Percentiles rank a stretch among this genome's conserved stretches.
Conservation (phyloP, 2,797 vertebrate species). For the Chrysolophus pictus region DNA sequence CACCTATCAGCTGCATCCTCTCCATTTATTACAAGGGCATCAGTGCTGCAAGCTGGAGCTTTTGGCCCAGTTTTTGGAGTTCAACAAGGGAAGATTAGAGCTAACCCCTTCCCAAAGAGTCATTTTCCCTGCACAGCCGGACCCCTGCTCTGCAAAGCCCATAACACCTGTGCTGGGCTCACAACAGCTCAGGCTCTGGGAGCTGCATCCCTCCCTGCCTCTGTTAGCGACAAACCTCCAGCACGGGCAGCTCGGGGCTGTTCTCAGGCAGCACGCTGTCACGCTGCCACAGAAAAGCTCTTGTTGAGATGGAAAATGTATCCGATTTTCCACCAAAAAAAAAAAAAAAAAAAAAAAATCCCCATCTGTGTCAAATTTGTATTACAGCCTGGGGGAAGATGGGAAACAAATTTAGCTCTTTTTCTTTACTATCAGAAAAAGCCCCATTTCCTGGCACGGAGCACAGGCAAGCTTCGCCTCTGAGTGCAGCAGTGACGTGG, state of each 20-base stretch:
- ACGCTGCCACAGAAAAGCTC: not conserved
- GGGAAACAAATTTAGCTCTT: constrained; percentile 51
- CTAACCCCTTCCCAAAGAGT: fast-evolving
- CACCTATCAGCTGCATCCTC: not conserved
- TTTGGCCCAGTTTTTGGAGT: not conserved
- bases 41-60: not conserved
- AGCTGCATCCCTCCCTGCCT: fast-evolving
- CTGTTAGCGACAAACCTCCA: fast-evolving
- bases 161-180: fast-evolving
- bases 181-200: fast-evolving
- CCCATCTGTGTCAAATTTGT: constrained; percentile 65
- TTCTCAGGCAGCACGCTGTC: not conserved
- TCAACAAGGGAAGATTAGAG: fast-evolving
- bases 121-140: fast-evolving
- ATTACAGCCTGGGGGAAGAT: constrained; percentile 17
- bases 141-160: not conserved
- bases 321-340: constrained; percentile 52
- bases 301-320: not conserved
- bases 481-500: fast-evolving
- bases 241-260: not conserved
- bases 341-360: not conserved
- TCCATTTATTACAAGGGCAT: not conserved
- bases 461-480: fast-evolving
- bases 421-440: constrained; percentile 27
- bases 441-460: not conserved